Conservation (phyloP, 2,888 invertebrate species). For the Cheiracanthium punctorium region DNA sequence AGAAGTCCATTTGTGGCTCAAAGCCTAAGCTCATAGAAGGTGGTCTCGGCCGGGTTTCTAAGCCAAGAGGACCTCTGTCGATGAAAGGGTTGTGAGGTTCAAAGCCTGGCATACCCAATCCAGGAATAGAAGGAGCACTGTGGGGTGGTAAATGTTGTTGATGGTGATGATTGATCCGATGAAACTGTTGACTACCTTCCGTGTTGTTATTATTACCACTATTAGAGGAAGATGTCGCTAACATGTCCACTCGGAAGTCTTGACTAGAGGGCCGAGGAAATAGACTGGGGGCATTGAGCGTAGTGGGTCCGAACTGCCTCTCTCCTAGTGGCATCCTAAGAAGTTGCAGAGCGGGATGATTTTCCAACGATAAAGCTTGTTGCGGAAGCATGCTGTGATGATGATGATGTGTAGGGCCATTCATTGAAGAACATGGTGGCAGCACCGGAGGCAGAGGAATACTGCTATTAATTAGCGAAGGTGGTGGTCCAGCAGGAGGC, state of each 20-base stretch:
- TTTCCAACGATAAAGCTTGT: conserved; percentile 67
- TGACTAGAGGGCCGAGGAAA: conserved; percentile 85
- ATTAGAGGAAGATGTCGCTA: conserved; percentile 76
- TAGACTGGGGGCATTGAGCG: conserved; percentile 77
- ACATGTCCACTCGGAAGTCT: conserved; percentile 81
- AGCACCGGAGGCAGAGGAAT: conserved; percentile 71
- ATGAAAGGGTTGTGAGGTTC: conserved; percentile 72
- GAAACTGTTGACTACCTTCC: conserved; percentile 46
- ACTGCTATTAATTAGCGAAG: conserved; percentile 58
- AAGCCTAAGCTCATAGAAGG: conserved; percentile 75
- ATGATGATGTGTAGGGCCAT: conserved; percentile 71
- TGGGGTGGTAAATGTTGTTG: conserved; percentile 60
- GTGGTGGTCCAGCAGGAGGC: conserved; percentile 61
- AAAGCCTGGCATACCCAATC: conserved; percentile 72
- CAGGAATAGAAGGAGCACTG: conserved; percentile 70
- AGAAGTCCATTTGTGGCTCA: conserved; percentile 86
- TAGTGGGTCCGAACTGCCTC: conserved; percentile 75
- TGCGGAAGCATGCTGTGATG: conserved; percentile 74
- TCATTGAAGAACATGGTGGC: conserved; percentile 65
- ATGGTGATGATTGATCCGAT: conserved; percentile 65
- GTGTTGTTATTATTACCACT: conserved; percentile 37
- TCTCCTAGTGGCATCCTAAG: conserved; percentile 85
- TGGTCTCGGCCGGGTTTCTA: conserved; percentile 88
- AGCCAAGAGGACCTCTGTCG: conserved; percentile 75
- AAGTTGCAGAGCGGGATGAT: conserved; percentile 76